Percentiles rank a stretch among this genome's conserved stretches.
Evolutionary conservation across 2,888 invertebrate genomes (phyloP).

Genomic region (Caenorhabditis zanzibari): DNA sequence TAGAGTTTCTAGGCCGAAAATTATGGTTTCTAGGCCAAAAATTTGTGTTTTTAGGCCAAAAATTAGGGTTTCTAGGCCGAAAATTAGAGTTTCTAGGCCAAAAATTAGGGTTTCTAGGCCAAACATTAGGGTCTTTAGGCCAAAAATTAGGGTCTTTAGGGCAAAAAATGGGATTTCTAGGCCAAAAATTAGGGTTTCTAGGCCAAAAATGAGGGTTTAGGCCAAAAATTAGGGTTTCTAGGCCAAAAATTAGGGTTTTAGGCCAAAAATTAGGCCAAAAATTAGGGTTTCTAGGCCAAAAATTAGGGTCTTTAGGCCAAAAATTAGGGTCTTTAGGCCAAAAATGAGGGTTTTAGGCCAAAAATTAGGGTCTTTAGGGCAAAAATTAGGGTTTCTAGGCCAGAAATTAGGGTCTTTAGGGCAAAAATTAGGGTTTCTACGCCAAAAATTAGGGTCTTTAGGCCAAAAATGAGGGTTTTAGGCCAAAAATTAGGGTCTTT

Average conservation of each 20-base stretch:
- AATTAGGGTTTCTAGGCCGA: background rate
- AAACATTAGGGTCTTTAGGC: background rate
- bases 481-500: background rate
- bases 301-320: background rate
- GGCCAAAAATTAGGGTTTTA: background rate
- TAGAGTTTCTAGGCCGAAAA: background rate
- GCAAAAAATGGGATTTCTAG: no score
- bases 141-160: background rate
- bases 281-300: background rate
- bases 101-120: background rate
- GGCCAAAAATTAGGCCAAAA: background rate
- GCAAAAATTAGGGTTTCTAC: background rate
- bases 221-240: background rate
- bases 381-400: no score
- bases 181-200: no score
- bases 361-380: background rate
- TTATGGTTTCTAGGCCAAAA: background rate
- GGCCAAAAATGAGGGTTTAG: background rate
- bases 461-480: background rate
- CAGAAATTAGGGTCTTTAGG: conserved; percentile 12
- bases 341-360: background rate
- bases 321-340: background rate
- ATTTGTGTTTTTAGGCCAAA: background rate
- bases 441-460: background rate
- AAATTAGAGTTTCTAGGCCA: background rate